phyloP scores from a whole-genome alignment of 2,888 invertebrate species.

The Lacanobia wlatinum region DNA sequence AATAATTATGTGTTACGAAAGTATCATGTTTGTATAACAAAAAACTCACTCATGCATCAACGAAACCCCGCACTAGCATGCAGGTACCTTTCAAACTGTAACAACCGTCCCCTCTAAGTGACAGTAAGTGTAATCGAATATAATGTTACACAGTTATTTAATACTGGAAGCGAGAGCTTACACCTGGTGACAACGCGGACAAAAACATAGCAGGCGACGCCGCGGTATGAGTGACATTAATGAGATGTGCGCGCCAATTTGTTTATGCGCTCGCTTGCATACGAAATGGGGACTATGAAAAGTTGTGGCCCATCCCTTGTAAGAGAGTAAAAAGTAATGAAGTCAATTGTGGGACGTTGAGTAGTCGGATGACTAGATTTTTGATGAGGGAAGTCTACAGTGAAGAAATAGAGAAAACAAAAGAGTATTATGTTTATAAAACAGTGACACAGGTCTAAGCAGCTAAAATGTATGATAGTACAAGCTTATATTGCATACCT shows the following conservation, averaged over 20 bases:
- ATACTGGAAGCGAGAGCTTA: constrained; percentile 63
- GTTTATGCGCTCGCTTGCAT: constrained; percentile 61
- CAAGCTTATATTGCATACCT: no score
- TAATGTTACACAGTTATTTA: constrained; percentile 66
- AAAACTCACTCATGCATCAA: constrained; percentile 26
- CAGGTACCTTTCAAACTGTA: constrained; percentile 41
- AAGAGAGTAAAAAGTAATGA: constrained; percentile 45
- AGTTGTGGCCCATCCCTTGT: constrained; percentile 49
- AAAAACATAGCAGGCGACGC: constrained; percentile 59
- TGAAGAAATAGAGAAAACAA: neutral
- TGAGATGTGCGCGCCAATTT: constrained; percentile 68
- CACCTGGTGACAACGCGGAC: constrained; percentile 61
- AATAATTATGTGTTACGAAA: neutral
- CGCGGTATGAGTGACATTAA: constrained; percentile 66
- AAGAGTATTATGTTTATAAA: neutral
- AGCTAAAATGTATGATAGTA: neutral
- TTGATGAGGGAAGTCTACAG: constrained; percentile 29
- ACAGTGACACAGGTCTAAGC: neutral
- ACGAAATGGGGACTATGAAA: constrained; percentile 46
- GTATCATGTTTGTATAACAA: constrained; percentile 24
- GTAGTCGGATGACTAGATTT: constrained; percentile 44
- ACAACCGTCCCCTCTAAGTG: constrained; percentile 57
- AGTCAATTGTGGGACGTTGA: constrained; percentile 39
- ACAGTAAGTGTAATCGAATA: constrained; percentile 66
- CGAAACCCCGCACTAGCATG: constrained; percentile 41